Evolutionary conservation across 2,888 invertebrate species (phyloP), one percentile per base, ranked within the genome.

Genomic region (Eurytoma adleriae): DNA sequence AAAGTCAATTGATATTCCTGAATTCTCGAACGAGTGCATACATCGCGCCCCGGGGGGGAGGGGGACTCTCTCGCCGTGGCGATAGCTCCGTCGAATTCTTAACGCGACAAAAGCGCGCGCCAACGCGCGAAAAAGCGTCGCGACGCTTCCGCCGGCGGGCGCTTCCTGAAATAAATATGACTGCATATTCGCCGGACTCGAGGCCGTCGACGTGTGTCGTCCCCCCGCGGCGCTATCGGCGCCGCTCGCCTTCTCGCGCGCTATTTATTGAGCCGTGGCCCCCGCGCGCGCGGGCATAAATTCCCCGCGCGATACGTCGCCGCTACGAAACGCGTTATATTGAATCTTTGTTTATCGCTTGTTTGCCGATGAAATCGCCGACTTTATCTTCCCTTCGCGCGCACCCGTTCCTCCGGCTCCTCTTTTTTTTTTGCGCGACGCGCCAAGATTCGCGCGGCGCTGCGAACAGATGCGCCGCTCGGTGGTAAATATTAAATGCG

Each of bases 271-370:
- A 73, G 73, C 56, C n/a, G 52, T 48, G 72, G 1, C 24, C 24
- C 24, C 24, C 24, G 1, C 27, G 62, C 62, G 61, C 62, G 27
- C 16, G 72, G 27, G 52, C 61, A 71, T 72, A 72, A 72, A 72
- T 72, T 59, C 20, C 20, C 13, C 64, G 16, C 24, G 20, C 12
- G 18, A n/a, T 64, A 48, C 18, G 40, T 30, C 40, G 18, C 3
- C 64, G 12, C 16, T 61, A 52, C 24, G 50, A 62, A 61, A 4
- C 61, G 61, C 72, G 61, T 27, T 73, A 73, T 73, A 73, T 73
- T 73, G 52, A 73, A 66, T 73, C 73, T 56, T 73, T 64, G 73
- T 64, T 73, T 73, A 73, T 73, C 73, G 56, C 64, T 30, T 61
- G 73, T 64, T 66, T 56, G 64, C 24, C 30, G 64, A 64, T 40